Evolutionary conservation across 2,888 invertebrate genomes (phyloP).

Genomic region (Neoascia interrupta): DNA sequence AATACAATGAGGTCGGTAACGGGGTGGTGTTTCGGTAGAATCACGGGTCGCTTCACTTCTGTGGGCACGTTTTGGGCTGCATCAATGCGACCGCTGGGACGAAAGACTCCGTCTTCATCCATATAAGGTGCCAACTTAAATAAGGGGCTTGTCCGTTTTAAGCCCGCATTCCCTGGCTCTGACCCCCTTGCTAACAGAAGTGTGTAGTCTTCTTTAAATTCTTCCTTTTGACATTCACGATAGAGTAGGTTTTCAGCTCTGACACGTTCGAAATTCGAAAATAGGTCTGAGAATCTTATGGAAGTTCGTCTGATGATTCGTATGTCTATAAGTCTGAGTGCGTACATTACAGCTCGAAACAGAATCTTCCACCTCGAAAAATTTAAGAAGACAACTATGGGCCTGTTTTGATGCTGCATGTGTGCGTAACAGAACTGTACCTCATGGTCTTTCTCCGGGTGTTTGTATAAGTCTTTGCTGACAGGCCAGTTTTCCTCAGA

Average conservation of each 20-base stretch:
- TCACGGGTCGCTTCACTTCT: neutral
- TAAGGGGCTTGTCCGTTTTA: neutral
- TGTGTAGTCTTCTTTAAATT: neutral
- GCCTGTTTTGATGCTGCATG: too few species aligned
- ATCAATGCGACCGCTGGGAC: neutral
- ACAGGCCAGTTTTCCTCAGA: neutral
- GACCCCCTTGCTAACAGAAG: neutral
- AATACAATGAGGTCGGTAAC: neutral
- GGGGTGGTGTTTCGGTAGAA: neutral
- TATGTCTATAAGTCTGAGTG: neutral
- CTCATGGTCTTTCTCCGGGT: neutral
- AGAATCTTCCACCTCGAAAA: neutral
- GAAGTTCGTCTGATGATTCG: too few species aligned
- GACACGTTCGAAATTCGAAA: neutral
- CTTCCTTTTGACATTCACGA: neutral
- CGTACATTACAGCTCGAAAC: neutral
- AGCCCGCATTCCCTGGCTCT: too few species aligned
- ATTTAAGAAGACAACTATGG: neutral
- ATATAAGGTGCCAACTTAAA: conserved; percentile 40
- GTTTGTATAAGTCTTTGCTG: neutral
- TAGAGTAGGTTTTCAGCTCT: neutral
- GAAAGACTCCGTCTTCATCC: conserved; percentile 19
- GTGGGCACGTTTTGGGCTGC: neutral
- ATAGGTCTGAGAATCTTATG: neutral
- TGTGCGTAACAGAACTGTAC: neutral